Evolutionary conservation across 2,797 vertebrate genomes (phyloP).

Genomic region (Xerus rutilus): DNA sequence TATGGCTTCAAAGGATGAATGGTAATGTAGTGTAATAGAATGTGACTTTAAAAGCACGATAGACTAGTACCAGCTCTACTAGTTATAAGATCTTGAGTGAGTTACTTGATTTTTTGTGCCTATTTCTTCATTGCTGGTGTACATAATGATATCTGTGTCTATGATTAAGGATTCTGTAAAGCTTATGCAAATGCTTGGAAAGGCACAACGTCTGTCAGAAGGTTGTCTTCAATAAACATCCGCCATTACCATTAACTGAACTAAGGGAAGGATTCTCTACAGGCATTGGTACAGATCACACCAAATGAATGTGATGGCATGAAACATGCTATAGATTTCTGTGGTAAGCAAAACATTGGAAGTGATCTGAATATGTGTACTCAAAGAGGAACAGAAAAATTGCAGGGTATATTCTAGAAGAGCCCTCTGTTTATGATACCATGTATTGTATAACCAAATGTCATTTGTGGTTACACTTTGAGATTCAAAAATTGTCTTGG

Average conservation of each 20-base stretch:
- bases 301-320: background rate
- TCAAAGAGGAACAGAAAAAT: background rate
- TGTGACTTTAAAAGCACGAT: background rate
- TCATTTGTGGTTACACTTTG: background rate
- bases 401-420: background rate
- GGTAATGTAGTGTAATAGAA: background rate
- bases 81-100: background rate
- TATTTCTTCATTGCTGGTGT: background rate
- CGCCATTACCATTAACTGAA: background rate
- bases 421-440: background rate
- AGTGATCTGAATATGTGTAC: background rate
- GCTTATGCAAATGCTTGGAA: background rate
- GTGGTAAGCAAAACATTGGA: background rate
- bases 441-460: background rate
- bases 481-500: background rate
- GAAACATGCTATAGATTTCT: background rate
- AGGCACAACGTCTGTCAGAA: background rate
- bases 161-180: background rate
- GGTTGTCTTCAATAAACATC: background rate
- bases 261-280: background rate
- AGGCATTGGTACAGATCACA: background rate
- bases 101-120: background rate
- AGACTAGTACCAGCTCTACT: background rate
- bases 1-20: background rate
- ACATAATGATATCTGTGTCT: background rate